Evolutionary conservation across 2,113 vertebrate species (phyloP), one percentile per base, ranked within the genome.

Genomic region (Camarhynchus parvulus): DNA sequence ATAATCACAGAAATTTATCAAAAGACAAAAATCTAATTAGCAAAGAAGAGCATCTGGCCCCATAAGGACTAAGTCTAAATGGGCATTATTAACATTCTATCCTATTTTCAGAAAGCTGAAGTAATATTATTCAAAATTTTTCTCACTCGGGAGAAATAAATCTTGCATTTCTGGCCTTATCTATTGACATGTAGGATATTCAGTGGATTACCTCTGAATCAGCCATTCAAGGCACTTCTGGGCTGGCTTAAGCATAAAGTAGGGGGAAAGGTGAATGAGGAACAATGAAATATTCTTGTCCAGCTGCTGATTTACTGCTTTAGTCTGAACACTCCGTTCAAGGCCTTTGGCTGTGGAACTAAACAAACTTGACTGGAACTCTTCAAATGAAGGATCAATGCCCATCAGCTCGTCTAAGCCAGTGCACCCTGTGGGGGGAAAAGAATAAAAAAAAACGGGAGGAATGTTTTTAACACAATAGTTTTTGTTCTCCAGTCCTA

Each of bases 201-300:
- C 20, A 80, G 16, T 13, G 31, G 56, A 80, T 72, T 98, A 99
- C 99, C 99, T 99, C 95, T 99, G 98, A 94, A 99, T 97, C 42
- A 99, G 98, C 99, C 99, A 99, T 84, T 99, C 99, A 23, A 99
- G 97, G 97, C 99, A 99, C 96, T 99, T 99, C 96, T 99, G 99
- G 2, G 99, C 99, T 24, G 99, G 99, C 42, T 98, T 99, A 50
- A 99, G 98, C 94, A 99, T 98, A 93, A 99, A 99, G 96, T 99
- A 99, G 3, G 99, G 99, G 6, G 98, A 99, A 31, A 99, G 92
- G 41, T 99, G 99, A 70, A 98, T 96, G 56, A 99, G 98, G 92
- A 99, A 99, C 46, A 98, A 96, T 1, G 98, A 98, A 95, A 99
- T 98, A 89, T 96, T 98, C 58, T 97, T 97, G 89, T 99, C 97